phyloP scores from a whole-genome alignment of 2,888 invertebrate species.

The Schrankia costaestrigalis region DNA sequence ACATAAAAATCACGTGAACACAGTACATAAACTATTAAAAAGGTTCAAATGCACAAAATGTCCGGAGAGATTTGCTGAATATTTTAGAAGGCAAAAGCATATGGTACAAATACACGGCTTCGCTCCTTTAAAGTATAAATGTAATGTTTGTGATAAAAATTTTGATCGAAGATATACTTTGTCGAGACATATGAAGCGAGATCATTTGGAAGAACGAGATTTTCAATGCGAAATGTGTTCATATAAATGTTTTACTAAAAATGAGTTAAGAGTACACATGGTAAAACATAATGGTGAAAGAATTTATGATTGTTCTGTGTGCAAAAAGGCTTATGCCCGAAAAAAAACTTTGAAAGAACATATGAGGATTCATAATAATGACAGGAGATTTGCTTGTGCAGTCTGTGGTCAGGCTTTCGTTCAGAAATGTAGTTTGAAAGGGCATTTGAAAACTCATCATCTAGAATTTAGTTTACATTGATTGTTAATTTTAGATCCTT shows the following conservation, averaged over 20 bases:
- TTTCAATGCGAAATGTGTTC: constrained; percentile 6
- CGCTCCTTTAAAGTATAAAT: not conserved
- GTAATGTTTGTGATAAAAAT: not conserved
- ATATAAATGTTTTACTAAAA: constrained; percentile 1
- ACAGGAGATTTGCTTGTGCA: constrained; percentile 37
- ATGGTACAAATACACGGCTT: constrained; percentile 1
- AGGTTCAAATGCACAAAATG: constrained; percentile 3
- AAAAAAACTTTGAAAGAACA: constrained; percentile 31
- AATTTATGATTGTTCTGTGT: constrained; percentile 40
- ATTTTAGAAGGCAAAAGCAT: not conserved
- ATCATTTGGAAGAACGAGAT: not conserved
- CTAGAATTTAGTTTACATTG: constrained; percentile 37
- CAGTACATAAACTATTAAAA: not conserved
- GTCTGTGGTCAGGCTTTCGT: constrained; percentile 50
- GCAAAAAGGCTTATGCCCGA: constrained; percentile 37
- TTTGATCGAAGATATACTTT: not conserved
- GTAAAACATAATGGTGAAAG: not conserved
- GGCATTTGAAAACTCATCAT: constrained; percentile 31
- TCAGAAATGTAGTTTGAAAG: constrained; percentile 41
- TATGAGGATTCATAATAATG: constrained; percentile 42
- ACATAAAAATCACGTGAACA: not conserved
- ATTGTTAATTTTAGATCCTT: no score
- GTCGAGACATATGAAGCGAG: not conserved
- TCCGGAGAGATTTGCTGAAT: not conserved
- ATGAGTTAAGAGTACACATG: constrained; percentile 1